Evolutionary conservation across 2,113 vertebrate species (phyloP).

Genomic region (Okapia johnstoni): DNA sequence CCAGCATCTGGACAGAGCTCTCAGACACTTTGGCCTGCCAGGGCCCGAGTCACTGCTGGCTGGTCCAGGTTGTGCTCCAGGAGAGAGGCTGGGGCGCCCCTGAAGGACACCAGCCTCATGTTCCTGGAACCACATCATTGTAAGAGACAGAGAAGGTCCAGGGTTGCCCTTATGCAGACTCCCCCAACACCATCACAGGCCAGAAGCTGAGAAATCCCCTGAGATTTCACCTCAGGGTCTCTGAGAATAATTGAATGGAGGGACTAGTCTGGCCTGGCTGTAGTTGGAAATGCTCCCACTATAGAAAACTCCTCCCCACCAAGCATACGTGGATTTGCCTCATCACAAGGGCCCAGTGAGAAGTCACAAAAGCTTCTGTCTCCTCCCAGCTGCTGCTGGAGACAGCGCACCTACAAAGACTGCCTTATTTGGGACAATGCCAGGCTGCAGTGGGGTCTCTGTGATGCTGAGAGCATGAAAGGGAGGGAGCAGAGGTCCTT

Average conservation of each 20-base stretch:
- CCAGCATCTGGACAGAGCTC: not conserved
- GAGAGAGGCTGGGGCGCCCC: not conserved
- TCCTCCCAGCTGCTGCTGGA: not conserved
- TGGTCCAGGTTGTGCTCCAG: not conserved
- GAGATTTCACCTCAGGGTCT: not conserved
- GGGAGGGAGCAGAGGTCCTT: no score
- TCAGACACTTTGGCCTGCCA: not conserved
- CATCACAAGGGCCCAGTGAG: not conserved
- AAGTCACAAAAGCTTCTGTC: not conserved
- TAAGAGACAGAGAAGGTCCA: not conserved
- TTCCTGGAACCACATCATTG: not conserved
- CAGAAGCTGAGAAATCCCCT: not conserved
- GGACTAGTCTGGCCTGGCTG: not conserved
- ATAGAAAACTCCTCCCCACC: not conserved
- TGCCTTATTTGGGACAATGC: not conserved
- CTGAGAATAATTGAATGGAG: not conserved
- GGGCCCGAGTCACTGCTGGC: no score
- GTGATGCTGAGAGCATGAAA: no score
- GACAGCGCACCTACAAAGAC: not conserved
- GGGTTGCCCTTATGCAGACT: not conserved
- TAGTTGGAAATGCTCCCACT: not conserved
- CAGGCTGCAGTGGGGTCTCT: not conserved
- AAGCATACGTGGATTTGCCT: not conserved
- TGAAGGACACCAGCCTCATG: fast-evolving
- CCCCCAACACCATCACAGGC: not conserved